Evolutionary conservation across 92 coral and sea anemone species (phyloP).

Genomic region (Paramuricea clavata): DNA sequence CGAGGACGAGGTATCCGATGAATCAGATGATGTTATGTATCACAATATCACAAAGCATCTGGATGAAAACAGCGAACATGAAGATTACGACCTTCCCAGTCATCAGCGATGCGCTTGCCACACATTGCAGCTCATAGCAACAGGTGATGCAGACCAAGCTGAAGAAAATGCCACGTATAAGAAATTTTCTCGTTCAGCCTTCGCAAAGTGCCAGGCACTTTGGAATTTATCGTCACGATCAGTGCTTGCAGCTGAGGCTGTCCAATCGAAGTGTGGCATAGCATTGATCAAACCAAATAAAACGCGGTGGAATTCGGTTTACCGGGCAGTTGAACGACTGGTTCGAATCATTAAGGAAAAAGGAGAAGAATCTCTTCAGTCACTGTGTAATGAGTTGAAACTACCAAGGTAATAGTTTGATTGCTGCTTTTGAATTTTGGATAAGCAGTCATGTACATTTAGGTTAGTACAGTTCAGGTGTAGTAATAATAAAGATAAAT

Average conservation of each 20-base stretch:
- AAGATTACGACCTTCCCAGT: slow-evolving; percentile 35
- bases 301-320: slow-evolving; percentile 40
- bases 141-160: slow-evolving; percentile 36
- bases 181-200: slow-evolving; percentile 27
- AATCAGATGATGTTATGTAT: slow-evolving; percentile 16
- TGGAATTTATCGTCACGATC: slow-evolving; percentile 23
- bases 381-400: slow-evolving; percentile 35
- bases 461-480: not conserved
- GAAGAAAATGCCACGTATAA: slow-evolving; percentile 25
- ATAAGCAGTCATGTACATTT: not conserved
- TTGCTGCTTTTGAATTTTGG: no score
- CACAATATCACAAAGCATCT: slow-evolving; percentile 40
- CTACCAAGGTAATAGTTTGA: slow-evolving; percentile 32
- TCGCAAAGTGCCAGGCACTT: slow-evolving; percentile 28
- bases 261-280: slow-evolving; percentile 27
- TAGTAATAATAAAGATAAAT: not conserved
- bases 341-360: slow-evolving; percentile 23
- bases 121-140: slow-evolving; percentile 38
- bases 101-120: slow-evolving; percentile 38
- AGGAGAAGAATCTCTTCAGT: slow-evolving; percentile 26
- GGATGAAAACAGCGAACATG: slow-evolving; percentile 18
- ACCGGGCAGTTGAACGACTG: slow-evolving; percentile 30
- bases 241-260: slow-evolving; percentile 33
- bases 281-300: slow-evolving; percentile 36
- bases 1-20: slow-evolving; percentile 31